These are phyloP conservation scores for Hydra vulgaris DNA, from an alignment of 30 jellyfish, hydroid and myxozoan species.

Conservation along the genomic window DNA sequence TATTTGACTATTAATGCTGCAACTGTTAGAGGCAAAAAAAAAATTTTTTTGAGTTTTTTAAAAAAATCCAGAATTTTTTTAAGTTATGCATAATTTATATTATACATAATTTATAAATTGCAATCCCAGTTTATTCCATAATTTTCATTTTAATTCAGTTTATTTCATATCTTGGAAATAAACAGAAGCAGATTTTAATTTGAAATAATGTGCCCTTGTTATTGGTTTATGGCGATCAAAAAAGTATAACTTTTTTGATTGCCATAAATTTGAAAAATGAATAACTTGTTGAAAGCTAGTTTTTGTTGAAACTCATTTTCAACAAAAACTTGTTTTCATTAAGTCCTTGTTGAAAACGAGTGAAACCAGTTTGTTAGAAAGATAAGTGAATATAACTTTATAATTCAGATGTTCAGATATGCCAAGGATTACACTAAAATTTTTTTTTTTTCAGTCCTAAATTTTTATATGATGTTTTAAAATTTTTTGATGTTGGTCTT, in stretches of 20 bases:
- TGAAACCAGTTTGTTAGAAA: neutral
- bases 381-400: neutral
- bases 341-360: neutral
- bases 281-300: neutral
- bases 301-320: neutral
- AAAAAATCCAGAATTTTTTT: no score
- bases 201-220: neutral
- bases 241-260: neutral
- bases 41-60: no score
- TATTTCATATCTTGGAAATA: no score
- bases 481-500: no score
- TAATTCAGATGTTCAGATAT: neutral
- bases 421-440: neutral
- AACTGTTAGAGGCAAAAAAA: neutral
- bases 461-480: no score
- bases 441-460: no score
- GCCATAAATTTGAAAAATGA: neutral
- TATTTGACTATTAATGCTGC: neutral
- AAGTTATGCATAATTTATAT: no score
- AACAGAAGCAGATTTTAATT: neutral
- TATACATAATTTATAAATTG: no score
- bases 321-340: neutral
- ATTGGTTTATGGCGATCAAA: neutral
- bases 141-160: no score
- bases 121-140: no score